These are phyloP conservation scores for Sebastes alutus DNA, from an alignment of 2,797 vertebrate species.

Conservation along the genomic window DNA sequence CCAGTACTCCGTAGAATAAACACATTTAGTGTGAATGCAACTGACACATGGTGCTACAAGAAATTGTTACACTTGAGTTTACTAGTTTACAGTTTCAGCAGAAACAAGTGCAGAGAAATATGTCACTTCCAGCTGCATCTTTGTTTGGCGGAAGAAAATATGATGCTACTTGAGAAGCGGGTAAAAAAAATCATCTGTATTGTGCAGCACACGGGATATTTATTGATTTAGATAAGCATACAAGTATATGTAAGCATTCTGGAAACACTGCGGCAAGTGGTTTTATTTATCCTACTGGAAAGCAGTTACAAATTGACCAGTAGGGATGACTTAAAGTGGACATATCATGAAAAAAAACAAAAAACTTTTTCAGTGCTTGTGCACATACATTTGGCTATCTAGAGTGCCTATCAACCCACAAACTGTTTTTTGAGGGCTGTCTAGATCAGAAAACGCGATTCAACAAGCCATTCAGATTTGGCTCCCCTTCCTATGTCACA, in stretches of 20 bases:
- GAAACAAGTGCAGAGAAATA: neutral
- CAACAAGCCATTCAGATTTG: no score
- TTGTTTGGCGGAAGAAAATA: constrained; percentile 1
- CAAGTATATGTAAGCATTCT: neutral
- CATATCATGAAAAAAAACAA: no score
- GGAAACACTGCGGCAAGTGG: neutral
- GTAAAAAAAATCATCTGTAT: neutral
- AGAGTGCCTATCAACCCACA: no score
- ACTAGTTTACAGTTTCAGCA: neutral
- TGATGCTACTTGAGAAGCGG: neutral
- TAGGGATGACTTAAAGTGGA: neutral
- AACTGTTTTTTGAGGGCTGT: no score
- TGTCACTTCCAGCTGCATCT: neutral
- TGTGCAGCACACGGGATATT: neutral
- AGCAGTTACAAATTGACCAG: neutral
- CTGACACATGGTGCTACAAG: neutral
- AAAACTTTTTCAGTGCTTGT: no score
- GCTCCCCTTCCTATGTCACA: no score
- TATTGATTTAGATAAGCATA: neutral
- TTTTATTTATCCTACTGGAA: neutral
- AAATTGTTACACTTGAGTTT: neutral
- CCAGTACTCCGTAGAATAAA: neutral
- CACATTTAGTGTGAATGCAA: neutral
- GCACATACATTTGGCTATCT: no score
- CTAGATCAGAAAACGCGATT: no score